These are phyloP conservation scores for Archegozetes longisetosus DNA, from an alignment of 1,140 invertebrate species.

Conservation along the genomic window DNA sequence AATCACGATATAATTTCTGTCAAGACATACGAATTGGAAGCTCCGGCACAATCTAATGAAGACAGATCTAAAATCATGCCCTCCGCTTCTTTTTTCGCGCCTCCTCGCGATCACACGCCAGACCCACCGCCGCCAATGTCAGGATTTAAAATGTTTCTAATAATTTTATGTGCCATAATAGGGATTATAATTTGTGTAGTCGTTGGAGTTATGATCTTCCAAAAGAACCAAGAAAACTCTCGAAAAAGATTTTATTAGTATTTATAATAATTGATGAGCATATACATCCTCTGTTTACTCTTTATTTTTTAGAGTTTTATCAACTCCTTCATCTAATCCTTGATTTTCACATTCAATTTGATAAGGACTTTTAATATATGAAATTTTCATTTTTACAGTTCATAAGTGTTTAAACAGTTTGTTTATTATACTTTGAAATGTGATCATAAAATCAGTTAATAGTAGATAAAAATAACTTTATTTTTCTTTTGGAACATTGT, in stretches of 20 bases:
- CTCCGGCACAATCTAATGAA: constrained; percentile 13
- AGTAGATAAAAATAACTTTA: too few species aligned
- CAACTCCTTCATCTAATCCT: too few species aligned
- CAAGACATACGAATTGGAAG: constrained; percentile 62
- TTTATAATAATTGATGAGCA: too few species aligned
- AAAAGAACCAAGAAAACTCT: constrained; percentile 71
- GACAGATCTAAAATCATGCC: constrained; percentile 39
- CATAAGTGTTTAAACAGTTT: too few species aligned
- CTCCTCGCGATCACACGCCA: constrained; percentile 62
- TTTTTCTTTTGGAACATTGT: too few species aligned
- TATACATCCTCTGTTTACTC: too few species aligned
- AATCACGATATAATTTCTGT: constrained; percentile 90
- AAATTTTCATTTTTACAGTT: too few species aligned
- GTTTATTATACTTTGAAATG: too few species aligned
- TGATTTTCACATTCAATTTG: too few species aligned
- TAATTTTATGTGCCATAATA: constrained; percentile 60
- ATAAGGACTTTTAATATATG: too few species aligned
- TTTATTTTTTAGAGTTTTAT: too few species aligned
- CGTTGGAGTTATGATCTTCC: constrained; percentile 74
- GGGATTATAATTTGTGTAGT: constrained; percentile 58
- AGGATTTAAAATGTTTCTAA: constrained; percentile 71
- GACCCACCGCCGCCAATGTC: constrained; percentile 60
- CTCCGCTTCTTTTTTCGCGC: constrained; percentile 58
- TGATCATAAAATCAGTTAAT: too few species aligned
- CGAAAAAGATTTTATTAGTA: constrained; percentile 82